phyloP scores from a whole-genome alignment of 2,113 vertebrate species.

The Malurus alboscapulatus region DNA sequence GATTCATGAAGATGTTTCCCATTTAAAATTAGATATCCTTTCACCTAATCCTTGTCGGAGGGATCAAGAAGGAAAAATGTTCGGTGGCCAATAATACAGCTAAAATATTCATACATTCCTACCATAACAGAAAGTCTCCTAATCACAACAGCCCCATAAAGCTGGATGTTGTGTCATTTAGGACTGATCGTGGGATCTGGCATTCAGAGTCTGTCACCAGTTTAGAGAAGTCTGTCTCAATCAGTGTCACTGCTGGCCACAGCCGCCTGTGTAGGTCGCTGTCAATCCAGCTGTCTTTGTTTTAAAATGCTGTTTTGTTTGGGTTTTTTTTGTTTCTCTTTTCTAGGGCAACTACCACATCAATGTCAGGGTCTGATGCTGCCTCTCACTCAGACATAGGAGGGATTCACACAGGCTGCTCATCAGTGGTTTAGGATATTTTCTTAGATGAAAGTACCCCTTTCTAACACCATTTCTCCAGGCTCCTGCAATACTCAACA shows the following conservation, averaged over 20 bases:
- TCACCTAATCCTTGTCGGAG: background rate
- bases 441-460: slow-evolving; percentile 24
- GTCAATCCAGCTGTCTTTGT: slow-evolving; percentile 50
- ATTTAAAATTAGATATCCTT: background rate
- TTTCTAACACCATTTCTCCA: background rate
- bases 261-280: background rate
- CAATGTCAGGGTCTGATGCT: slow-evolving; percentile 16
- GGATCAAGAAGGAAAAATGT: background rate
- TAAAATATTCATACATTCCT: background rate
- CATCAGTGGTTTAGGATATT: slow-evolving; percentile 3
- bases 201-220: slow-evolving; percentile 44
- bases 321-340: background rate
- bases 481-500: background rate
- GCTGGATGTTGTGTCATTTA: slow-evolving; percentile 25
- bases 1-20: background rate
- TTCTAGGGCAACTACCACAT: slow-evolving; percentile 28
- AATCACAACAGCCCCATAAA: background rate
- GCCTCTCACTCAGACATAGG: background rate
- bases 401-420: slow-evolving; percentile 1
- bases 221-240: slow-evolving; percentile 49
- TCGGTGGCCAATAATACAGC: background rate
- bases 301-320: slow-evolving; percentile 43
- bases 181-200: slow-evolving; percentile 33
- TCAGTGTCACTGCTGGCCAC: slow-evolving; percentile 57
- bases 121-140: background rate